Base-by-base conservation (phyloP, 2,888 invertebrate genomes). In the Boloria euphrosyne region DNA sequence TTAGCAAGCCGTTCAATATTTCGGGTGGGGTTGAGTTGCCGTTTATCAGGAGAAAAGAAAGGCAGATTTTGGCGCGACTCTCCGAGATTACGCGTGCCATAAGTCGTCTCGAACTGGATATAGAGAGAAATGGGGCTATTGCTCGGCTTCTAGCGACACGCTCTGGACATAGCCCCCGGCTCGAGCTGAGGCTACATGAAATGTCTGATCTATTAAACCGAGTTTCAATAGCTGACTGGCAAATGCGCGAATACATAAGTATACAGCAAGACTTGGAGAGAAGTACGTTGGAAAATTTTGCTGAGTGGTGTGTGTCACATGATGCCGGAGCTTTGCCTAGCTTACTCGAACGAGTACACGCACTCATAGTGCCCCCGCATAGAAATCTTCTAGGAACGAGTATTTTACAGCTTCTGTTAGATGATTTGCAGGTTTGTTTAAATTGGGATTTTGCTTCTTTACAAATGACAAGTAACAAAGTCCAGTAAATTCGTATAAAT, bases 251-350 rank as follows among this genome's bases (percentile, higher is more conserved):
- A 62, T 94, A 95, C 78, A 91, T 94, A 62, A 81, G 86, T 2
- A 77, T 92, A 57, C 90, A 92, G 71, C 83, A 90, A 44, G 89
- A 89, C 66, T 85, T 94, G 72, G 95, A 96, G 80, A 81, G 88
- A 71, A 89, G 90, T 67, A 97, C 97, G 6, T 78, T 96, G 71
- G 91, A 95, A 77, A 93, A 94, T 77, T 96, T 96, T 78, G 96
- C 96, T 0, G 91, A 90, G 72, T 94, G 93, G 86, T 94, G 95
- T 51, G 94, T 96, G 2, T 94, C 96, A 0, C 95, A 95, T 74
- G 94, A 94, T 75, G 86, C 94, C 0, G 89, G 93, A 53, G 95
- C 95, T 3, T 87, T 96, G 63, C 93, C 94, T 43, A 94, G 94
- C 69, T 78, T 95, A 27, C 82, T 96, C 75, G 95, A 95, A 78